These are phyloP conservation scores for Drosophila bifasciata DNA, from an alignment of 1,140 invertebrate species.

Conservation along the genomic window DNA sequence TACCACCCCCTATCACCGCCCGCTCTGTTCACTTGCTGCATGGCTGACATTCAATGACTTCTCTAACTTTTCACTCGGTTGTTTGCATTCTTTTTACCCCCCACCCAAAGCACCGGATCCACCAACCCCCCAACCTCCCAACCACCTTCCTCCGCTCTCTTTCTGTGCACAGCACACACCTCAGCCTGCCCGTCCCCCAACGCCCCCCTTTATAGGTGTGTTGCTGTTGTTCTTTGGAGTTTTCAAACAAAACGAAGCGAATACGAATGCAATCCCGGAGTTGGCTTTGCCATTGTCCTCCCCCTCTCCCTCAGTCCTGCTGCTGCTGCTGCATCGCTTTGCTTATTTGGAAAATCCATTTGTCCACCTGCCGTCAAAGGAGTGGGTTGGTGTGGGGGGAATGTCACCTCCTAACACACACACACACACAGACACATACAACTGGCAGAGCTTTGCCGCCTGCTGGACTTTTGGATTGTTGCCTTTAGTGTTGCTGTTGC, in stretches of 20 bases:
- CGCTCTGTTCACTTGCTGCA: constrained; percentile 52
- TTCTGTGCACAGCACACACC: too few species aligned
- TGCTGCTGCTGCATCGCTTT: constrained; percentile 9
- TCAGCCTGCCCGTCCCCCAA: neutral
- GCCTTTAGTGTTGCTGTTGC: constrained; percentile 16
- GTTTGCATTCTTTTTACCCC: constrained; percentile 48
- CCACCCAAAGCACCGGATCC: neutral
- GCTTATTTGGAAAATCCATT: constrained; percentile 79
- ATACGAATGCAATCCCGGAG: constrained; percentile 68
- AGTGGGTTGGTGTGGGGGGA: neutral
- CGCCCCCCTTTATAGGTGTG: constrained; percentile 12
- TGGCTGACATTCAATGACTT: constrained; percentile 82
- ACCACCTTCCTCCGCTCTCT: neutral
- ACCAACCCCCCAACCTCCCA: neutral
- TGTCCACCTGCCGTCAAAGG: constrained; percentile 58
- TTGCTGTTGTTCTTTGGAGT: constrained; percentile 65
- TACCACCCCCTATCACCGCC: neutral
- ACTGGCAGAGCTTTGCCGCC: constrained; percentile 18
- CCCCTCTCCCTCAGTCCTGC: neutral
- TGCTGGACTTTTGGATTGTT: constrained; percentile 56
- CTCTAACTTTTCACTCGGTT: constrained; percentile 77
- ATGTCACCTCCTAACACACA: constrained; percentile 11
- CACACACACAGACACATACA: constrained; percentile 16
- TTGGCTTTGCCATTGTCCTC: constrained; percentile 40
- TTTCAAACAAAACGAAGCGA: constrained; percentile 65